Evolutionary conservation across 2,797 vertebrate genomes (phyloP).

Genomic region (Oophaga sylvatica): DNA sequence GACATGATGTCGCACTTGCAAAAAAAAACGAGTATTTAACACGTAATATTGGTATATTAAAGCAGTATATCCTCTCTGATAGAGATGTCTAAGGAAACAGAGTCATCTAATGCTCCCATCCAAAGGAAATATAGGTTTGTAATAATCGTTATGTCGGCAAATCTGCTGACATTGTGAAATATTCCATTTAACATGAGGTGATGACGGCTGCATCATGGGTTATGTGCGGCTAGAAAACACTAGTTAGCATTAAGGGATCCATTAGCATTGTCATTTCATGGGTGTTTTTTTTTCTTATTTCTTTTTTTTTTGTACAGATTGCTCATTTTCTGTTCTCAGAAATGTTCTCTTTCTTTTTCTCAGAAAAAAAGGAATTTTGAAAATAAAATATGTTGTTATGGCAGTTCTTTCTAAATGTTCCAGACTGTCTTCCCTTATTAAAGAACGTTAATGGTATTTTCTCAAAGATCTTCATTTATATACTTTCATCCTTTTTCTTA

Average conservation of each 20-base stretch:
- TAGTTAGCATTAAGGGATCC: constrained; percentile 34
- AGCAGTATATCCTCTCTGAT: constrained; percentile 6
- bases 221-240: constrained; percentile 31
- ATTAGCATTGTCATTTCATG: constrained; percentile 32
- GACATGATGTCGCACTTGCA: neutral
- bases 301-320: neutral
- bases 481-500: neutral
- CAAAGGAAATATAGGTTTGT: constrained; percentile 24
- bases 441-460: neutral
- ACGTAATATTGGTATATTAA: constrained; percentile 25
- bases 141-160: constrained; percentile 24
- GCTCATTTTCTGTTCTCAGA: constrained; percentile 5
- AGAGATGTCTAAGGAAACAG: constrained; percentile 10
- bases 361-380: neutral
- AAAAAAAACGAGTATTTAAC: constrained; percentile 19
- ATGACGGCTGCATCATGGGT: constrained; percentile 5
- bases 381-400: constrained; percentile 13
- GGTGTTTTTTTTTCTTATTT: neutral
- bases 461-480: neutral
- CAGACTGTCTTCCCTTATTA: neutral
- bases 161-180: constrained; percentile 36
- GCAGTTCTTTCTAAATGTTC: neutral
- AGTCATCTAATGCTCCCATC: constrained; percentile 22
- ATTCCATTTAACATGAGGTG: constrained; percentile 37
- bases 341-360: neutral